Evolutionary conservation across 2,113 vertebrate genomes (phyloP), one percentile per base, ranked within the genome.

Genomic region (Pangasianodon gigas): DNA sequence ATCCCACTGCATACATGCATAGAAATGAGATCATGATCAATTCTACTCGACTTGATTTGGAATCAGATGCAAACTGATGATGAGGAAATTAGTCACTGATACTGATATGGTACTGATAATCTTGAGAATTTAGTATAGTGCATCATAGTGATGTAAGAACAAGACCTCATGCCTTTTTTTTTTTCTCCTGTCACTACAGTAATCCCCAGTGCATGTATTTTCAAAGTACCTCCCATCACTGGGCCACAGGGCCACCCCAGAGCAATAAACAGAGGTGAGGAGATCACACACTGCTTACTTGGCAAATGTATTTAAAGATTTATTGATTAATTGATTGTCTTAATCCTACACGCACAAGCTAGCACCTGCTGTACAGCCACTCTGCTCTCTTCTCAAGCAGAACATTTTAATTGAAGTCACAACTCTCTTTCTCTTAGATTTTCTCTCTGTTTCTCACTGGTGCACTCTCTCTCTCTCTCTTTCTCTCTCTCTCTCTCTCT

Each of bases 251-350:
- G 87, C 44, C 51, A 67, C 52, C 69, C 52, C 52, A 13, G 60
- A 86, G 54, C 81, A 83, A 81, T 88, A 82, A 74, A 86, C 56
- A 48, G 77, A 84, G 81, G 18, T 44, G 67, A 75, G 37, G 71
- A 87, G 79, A 87, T 87, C 86, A 85, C 85, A 54, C 32, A 65
- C 69, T 84, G 86, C 87, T 90, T 75, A 89, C 89, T 81, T 85
- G 87, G 81, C 85, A 62, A 77, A 81, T 65, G 48, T 69, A 90
- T 65, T 67, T 74, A 87, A 87, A 69, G 87, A 87, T 89, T 90
- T 90, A 92, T 92, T 92, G 85, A 92, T 89, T 87, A 83, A 92
- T 90, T 87, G 91, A 90, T 89, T 89, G 56, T 77, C 26, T 86
- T 82, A 90, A 74, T 92, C 81, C 85, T 52, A 52, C 85, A 56